phyloP scores from a whole-genome alignment of 2,797 vertebrate species.

The Valencia hispanica region DNA sequence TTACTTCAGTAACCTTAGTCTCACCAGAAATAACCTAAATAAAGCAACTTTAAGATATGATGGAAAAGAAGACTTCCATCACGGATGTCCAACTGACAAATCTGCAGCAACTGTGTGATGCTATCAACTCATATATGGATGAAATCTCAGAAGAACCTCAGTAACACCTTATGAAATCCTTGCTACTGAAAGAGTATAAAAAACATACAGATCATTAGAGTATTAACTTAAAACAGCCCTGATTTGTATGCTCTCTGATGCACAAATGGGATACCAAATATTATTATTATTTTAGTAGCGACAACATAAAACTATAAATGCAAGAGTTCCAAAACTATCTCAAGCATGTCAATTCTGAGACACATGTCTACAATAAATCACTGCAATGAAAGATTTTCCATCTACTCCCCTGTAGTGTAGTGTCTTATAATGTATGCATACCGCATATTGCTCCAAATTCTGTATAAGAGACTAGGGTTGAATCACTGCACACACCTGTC shows the following conservation, averaged over 20 bases:
- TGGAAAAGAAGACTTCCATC: no score
- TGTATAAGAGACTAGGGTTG: slow-evolving; percentile 1
- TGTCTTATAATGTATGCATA: not conserved
- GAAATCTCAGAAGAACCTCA: no score
- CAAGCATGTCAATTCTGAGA: not conserved
- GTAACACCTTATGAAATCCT: no score
- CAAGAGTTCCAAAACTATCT: not conserved
- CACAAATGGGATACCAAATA: not conserved
- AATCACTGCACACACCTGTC: slow-evolving; percentile 34
- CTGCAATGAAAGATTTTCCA: not conserved
- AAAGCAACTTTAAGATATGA: no score
- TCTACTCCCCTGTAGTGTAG: not conserved
- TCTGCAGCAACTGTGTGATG: no score
- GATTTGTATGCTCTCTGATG: not conserved
- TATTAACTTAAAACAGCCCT: not conserved
- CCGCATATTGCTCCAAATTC: not conserved
- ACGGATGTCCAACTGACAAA: no score
- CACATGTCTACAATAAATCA: not conserved
- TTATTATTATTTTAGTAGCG: not conserved
- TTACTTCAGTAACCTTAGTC: no score
- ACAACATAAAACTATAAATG: not conserved
- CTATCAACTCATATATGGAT: no score
- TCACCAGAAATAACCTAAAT: no score
- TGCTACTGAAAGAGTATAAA: not conserved
- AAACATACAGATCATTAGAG: not conserved